These are phyloP conservation scores for Lateolabrax maculatus DNA, from an alignment of 2,797 vertebrate species.

Conservation along the genomic window DNA sequence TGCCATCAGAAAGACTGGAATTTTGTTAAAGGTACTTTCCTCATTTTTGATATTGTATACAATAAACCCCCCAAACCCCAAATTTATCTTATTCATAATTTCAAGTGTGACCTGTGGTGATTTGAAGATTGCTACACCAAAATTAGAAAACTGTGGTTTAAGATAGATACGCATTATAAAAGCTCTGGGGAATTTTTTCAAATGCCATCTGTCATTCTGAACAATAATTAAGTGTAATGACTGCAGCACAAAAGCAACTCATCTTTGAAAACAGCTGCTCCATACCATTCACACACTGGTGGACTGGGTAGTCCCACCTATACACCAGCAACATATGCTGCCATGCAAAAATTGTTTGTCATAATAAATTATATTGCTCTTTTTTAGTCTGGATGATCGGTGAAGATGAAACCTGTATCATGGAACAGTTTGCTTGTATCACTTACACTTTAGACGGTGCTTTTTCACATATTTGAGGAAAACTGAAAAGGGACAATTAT, in stretches of 20 bases:
- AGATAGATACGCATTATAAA: slow-evolving; percentile 12
- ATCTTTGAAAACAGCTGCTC: slow-evolving; percentile 41
- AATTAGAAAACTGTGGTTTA: background rate
- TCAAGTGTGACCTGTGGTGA: background rate
- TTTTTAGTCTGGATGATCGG: background rate
- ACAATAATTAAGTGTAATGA: slow-evolving; percentile 28
- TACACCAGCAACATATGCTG: background rate
- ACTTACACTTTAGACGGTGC: background rate
- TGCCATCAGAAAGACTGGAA: background rate
- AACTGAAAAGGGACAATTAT: background rate
- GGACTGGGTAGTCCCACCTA: slow-evolving; percentile 22
- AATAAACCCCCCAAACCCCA: background rate
- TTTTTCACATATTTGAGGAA: background rate
- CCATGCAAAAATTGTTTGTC: slow-evolving; percentile 7
- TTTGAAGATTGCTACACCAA: background rate
- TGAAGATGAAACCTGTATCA: background rate
- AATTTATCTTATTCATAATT: too few species aligned
- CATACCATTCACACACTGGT: slow-evolving; percentile 15
- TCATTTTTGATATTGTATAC: background rate
- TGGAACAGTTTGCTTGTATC: background rate
- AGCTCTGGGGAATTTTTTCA: slow-evolving; percentile 14
- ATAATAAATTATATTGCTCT: background rate
- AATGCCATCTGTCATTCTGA: slow-evolving; percentile 36
- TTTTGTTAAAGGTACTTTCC: background rate
- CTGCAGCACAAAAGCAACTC: slow-evolving; percentile 6